These are phyloP conservation scores for Hycleus phaleratus DNA, from an alignment of 1,140 invertebrate species.

Conservation along the genomic window DNA sequence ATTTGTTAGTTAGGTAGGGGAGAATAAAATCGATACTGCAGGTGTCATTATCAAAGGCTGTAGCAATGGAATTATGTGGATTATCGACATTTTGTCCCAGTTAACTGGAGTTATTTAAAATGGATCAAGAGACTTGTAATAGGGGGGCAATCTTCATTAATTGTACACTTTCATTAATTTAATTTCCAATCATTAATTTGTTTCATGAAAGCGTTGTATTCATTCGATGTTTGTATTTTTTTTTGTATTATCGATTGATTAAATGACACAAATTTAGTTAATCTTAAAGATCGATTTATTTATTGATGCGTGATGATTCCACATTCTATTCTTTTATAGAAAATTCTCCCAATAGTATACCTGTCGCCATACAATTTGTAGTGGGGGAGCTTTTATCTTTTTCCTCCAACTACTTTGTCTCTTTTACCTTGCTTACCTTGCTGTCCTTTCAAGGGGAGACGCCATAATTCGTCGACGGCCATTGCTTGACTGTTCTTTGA, in stretches of 20 bases:
- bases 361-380: neutral
- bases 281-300: neutral
- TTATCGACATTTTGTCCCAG: constrained; percentile 11
- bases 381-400: neutral
- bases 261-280: constrained; percentile 1
- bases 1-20: no score
- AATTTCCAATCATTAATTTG: no score
- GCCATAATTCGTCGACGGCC: neutral
- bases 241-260: neutral
- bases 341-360: neutral
- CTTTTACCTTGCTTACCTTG: neutral
- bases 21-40: constrained; percentile 6
- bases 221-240: no score
- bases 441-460: neutral
- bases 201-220: no score
- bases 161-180: no score
- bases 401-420: neutral
- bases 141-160: no score
- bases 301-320: constrained; percentile 1
- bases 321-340: neutral
- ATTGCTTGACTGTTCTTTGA: constrained; percentile 10
- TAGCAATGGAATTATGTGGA: constrained; percentile 15
- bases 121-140: neutral
- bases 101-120: constrained; percentile 1
- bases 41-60: constrained; percentile 18